Evolutionary conservation across 2,888 invertebrate species (phyloP).

Genomic region (Nemoura dubitans): DNA sequence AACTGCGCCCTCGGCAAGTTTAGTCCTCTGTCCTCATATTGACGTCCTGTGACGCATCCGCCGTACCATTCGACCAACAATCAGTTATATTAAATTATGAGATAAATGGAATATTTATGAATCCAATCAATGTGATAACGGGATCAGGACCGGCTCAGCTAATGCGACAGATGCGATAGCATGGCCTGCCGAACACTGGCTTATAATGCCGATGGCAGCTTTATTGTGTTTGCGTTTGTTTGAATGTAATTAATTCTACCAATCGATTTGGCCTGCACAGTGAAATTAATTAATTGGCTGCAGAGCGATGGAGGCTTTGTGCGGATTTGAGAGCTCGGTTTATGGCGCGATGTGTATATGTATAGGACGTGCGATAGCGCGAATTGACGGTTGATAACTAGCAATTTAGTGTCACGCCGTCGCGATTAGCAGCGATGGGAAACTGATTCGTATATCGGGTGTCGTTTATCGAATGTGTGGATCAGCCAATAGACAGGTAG

Average conservation of each 20-base stretch:
- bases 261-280: neutral
- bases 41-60: neutral
- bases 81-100: neutral
- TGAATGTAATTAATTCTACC: neutral
- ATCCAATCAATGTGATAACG: neutral
- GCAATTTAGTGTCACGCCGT: neutral
- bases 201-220: neutral
- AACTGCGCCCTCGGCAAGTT: neutral
- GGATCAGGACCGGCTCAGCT: neutral
- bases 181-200: neutral
- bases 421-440: neutral
- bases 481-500: too few species aligned
- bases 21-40: too few species aligned
- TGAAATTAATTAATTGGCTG: neutral
- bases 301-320: neutral
- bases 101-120: conserved; percentile 12
- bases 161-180: neutral
- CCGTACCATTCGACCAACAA: neutral
- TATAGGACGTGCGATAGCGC: neutral
- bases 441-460: too few species aligned
- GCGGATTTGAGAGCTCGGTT: too few species aligned
- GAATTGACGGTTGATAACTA: neutral
- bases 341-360: too few species aligned
- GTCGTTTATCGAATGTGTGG: too few species aligned
- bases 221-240: neutral